Evolutionary conservation across 2,888 invertebrate genomes (phyloP).

Genomic region (Campoplex capitator): DNA sequence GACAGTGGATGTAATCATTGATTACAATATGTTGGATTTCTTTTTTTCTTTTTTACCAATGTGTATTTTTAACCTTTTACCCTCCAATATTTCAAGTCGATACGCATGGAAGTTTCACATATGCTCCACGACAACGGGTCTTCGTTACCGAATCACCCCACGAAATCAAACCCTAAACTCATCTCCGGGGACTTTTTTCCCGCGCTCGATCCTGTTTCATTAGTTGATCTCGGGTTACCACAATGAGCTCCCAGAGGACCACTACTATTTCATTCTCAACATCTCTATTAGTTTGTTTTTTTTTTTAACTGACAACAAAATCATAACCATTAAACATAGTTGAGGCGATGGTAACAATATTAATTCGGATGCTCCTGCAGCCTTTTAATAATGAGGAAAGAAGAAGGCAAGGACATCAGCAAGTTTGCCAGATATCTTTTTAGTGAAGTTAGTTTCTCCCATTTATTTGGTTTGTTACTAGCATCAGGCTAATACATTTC

Average conservation of each 20-base stretch:
- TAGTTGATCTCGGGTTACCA: constrained; percentile 61
- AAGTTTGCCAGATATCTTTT: too few species aligned
- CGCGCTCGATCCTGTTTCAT: constrained; percentile 67
- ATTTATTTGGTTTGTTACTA: too few species aligned
- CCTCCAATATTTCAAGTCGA: constrained; percentile 14
- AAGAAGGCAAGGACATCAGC: too few species aligned
- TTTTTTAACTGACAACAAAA: not conserved
- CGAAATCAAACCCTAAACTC: constrained; percentile 76
- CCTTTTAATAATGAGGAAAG: not conserved
- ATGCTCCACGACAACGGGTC: constrained; percentile 72
- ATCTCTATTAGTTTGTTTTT: constrained; percentile 41
- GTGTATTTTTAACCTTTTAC: constrained; percentile 7
- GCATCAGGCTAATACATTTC: too few species aligned
- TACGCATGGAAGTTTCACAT: constrained; percentile 68
- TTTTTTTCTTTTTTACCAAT: not conserved
- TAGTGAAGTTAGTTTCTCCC: too few species aligned
- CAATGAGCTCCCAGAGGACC: constrained; percentile 51
- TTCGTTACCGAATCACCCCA: constrained; percentile 67
- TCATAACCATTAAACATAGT: not conserved
- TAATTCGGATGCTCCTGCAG: not conserved
- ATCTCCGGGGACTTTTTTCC: constrained; percentile 72
- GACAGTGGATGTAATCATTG: not conserved
- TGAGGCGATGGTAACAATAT: not conserved
- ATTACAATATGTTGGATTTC: not conserved
- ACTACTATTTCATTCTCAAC: constrained; percentile 9